Evolutionary conservation across 2,113 vertebrate species (phyloP).

Genomic region (Naja naja): DNA sequence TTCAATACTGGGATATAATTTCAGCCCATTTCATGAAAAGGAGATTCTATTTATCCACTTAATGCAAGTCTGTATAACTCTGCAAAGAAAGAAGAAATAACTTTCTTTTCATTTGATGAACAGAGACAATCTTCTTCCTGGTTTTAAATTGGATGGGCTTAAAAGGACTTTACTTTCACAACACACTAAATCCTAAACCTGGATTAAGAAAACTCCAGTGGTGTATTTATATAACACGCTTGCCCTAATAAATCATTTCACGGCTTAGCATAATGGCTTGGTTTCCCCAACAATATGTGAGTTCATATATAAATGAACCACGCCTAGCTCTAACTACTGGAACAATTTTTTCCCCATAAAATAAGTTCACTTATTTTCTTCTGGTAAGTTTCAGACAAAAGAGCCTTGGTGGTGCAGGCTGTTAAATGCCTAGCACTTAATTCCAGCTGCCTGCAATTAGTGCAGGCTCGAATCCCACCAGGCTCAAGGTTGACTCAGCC

Average conservation of each 20-base stretch:
- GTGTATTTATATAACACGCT: not conserved
- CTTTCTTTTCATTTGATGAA: not conserved
- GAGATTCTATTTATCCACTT: not conserved
- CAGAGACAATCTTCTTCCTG: not conserved
- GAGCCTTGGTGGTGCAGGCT: too few species aligned
- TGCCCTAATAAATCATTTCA: not conserved
- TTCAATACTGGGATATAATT: not conserved
- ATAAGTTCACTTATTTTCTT: not conserved
- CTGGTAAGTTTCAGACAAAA: not conserved
- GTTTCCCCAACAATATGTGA: not conserved
- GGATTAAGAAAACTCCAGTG: not conserved
- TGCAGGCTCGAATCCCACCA: too few species aligned
- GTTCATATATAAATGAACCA: not conserved
- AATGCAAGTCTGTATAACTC: not conserved
- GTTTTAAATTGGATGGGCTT: not conserved
- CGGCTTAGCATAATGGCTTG: not conserved
- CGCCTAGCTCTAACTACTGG: not conserved
- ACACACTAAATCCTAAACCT: not conserved
- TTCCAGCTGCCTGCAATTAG: too few species aligned
- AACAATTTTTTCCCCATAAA: not conserved
- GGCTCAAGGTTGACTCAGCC: too few species aligned
- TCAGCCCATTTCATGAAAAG: not conserved
- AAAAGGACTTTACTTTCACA: not conserved
- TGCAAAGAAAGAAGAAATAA: not conserved
- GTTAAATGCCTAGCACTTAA: too few species aligned